Evolutionary conservation across 2,888 invertebrate genomes (phyloP), one percentile per base, ranked within the genome.

Genomic region (Metacarcinus magister): DNA sequence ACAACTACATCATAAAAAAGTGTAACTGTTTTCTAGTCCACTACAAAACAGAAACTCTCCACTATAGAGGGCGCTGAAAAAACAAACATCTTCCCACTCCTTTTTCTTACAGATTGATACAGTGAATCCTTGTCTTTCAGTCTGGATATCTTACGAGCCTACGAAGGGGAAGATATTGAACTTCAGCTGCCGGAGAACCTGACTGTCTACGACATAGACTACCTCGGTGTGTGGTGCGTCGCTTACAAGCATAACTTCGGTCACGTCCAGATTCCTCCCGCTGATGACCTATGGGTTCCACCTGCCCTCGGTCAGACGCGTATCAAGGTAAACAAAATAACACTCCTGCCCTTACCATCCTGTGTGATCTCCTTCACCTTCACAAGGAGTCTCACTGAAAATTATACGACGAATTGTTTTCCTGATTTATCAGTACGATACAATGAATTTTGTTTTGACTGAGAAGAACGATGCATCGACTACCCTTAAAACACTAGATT

Each of bases 161-260:
- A 99, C 98, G 98, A 99, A 97, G 99, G 99, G 5, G 99, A 99
- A 97, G 99, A 99, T 97, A 99, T 99, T 96, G 99, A 99, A 98
- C 98, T 99, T 97, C 99, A 99, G 97, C 98, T 99, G 95, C 99
- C 99, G 0, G 98, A 98, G 93, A 98, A 98, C 97, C 97, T 99
- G 97, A 99, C 99, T 0, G 99, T 99, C 0, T 98, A 99, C 98
- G 99, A 99, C 97, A 98, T 99, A 97, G 99, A 99, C 97, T 99
- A 99, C 99, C 98, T 99, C 54, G 98, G 99, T 0, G 98, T 99
- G 0, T 99, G 99, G 99, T 99, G 99, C 97, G 99, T 99, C n/a
- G 98, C 98, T 97, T 99, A 98, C 97, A 98, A 98, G 7, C 99
- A 99, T 97, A 99, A 99, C 98, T 99, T 99, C 97, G 99, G 99